Evolutionary conservation across 1,140 invertebrate genomes (phyloP), one percentile per base, ranked within the genome.

Genomic region (Drosophila novamexicana): DNA sequence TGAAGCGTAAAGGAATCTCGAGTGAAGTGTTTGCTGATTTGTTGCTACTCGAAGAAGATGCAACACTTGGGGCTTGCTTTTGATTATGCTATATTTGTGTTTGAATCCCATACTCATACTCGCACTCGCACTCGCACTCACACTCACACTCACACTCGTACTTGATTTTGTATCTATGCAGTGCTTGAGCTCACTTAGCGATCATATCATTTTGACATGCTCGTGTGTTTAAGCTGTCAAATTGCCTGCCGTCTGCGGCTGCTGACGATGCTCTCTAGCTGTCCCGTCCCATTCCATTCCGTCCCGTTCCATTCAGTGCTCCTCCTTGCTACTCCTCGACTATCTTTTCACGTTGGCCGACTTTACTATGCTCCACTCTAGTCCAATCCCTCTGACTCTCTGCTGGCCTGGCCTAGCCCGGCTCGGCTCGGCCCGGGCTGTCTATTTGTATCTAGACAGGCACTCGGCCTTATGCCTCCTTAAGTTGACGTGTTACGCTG

Each of bases 121-220:
- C n/a, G 39, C 37, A 37, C 36, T 32, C 32, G 45, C 59, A 57
- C 59, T 47, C 42, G 47, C 45, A 45, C n/a, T 32, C 9, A 9
- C 18, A 16, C 36, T n/a, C 61, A 65, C 22, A 70, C 63, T 56
- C 37, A 54, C 37, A 49, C 56, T 54, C 66, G 65, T 69, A 62
- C 42, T 80, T 62, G 49, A 53, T 63, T 79, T 67, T 85, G 77
- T 79, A 67, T 61, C 52, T 52, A 42, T 68, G 42, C 68, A 56
- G 42, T 81, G 69, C 71, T 72, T 76, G 80, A 75, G 84, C 84
- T 84, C 84, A 80, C 84, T 89, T 89, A 84, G 84, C 84, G 84
- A 89, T 89, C 84, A 89, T 89, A 89, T 89, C 84, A 89, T 89
- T 89, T 89, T 89, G 84, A 89, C 84, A 84, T 80, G 81, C 84